Conservation (phyloP, 2,888 invertebrate genomes). For the Eutolmus rufibarbis region DNA sequence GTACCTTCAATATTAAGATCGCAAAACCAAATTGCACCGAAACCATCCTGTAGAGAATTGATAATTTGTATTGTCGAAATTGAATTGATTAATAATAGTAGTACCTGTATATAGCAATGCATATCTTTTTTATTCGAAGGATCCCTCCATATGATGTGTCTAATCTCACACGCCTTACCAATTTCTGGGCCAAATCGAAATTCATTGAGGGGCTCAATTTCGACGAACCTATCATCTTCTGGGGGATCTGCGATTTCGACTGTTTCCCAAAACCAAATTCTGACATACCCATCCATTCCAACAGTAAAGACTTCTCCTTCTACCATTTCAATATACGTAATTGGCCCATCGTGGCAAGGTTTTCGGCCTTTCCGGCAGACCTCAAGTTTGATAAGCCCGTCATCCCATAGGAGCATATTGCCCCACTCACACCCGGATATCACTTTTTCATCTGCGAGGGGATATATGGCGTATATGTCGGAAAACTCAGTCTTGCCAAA, state of each 20-base stretch:
- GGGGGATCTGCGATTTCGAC: conserved; percentile 87
- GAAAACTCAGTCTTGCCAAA: conserved; percentile 93
- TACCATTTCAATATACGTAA: conserved; percentile 63
- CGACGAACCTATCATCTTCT: conserved; percentile 79
- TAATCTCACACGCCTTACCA: conserved; percentile 54
- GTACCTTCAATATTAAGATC: conserved; percentile 69
- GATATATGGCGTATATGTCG: conserved; percentile 83
- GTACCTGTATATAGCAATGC: conserved; percentile 77
- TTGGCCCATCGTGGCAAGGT: conserved; percentile 77
- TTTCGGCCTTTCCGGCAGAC: conserved; percentile 75
- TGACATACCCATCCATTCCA: conserved; percentile 78
- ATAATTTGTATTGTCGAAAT: neutral
- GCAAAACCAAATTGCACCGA: conserved; percentile 70
- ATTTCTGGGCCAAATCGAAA: conserved; percentile 67
- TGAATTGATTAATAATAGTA: conserved; percentile 50
- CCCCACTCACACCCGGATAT: conserved; percentile 91
- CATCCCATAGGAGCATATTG: conserved; percentile 91
- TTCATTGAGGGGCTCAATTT: conserved; percentile 87
- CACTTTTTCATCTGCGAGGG: conserved; percentile 89
- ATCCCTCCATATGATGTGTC: conserved; percentile 56
- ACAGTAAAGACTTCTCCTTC: conserved; percentile 59
- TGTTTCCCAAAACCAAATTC: conserved; percentile 90
- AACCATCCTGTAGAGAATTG: conserved; percentile 67
- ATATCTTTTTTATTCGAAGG: conserved; percentile 62
- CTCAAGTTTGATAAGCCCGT: conserved; percentile 85